Evolutionary conservation across 2,888 invertebrate species (phyloP).

Genomic region (Tenthredo amoena): DNA sequence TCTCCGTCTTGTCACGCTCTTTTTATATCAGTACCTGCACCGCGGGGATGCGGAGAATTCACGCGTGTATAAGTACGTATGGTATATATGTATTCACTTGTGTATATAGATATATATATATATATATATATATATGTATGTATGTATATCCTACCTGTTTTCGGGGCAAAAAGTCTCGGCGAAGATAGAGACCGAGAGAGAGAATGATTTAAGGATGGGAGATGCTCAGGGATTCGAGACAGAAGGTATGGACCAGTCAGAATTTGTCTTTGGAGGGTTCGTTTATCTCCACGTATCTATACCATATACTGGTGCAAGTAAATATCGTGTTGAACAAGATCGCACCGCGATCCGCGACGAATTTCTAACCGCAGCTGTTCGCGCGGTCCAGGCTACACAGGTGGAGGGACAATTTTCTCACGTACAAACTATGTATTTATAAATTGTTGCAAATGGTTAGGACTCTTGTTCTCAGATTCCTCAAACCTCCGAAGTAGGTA

Average conservation of each 20-base stretch:
- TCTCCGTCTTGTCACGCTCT: conserved; percentile 48
- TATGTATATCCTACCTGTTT: conserved; percentile 8
- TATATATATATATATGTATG: too few species aligned
- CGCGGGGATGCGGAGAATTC: neutral
- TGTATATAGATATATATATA: too few species aligned
- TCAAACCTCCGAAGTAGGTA: neutral
- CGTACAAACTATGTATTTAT: conserved; percentile 13
- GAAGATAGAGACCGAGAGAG: conserved; percentile 9
- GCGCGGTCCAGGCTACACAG: neutral
- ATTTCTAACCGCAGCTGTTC: neutral
- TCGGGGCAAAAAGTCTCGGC: neutral
- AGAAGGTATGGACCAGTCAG: conserved; percentile 45
- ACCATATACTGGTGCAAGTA: neutral
- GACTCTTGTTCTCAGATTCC: neutral
- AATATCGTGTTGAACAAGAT: conserved; percentile 46
- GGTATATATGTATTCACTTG: neutral
- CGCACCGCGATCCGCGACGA: neutral
- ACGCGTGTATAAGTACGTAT: neutral
- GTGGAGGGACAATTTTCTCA: neutral
- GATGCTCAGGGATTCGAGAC: conserved; percentile 38
- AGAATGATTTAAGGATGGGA: conserved; percentile 5
- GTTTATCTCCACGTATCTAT: conserved; percentile 16
- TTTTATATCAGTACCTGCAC: conserved; percentile 7
- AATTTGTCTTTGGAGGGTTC: conserved; percentile 35
- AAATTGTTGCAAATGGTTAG: conserved; percentile 15